phyloP scores from a whole-genome alignment of 1,140 invertebrate species.

The Vollenhovia emeryi region DNA sequence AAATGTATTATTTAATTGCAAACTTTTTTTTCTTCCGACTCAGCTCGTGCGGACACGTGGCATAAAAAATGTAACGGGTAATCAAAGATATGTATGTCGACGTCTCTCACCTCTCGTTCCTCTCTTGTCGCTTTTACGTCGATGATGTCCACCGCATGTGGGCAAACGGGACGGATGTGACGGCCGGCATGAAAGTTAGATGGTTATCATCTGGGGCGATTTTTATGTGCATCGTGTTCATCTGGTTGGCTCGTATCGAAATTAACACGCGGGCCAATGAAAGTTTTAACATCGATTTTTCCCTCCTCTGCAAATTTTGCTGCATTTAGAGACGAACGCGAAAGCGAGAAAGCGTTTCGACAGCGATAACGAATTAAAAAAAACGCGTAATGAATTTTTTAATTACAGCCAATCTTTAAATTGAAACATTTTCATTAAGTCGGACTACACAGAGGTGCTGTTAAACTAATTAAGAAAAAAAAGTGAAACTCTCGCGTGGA shows the following conservation, averaged over 20 bases:
- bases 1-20: constrained; percentile 42
- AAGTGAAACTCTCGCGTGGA: background rate
- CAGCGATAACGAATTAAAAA: constrained; percentile 26
- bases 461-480: constrained; percentile 42
- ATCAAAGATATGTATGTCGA: constrained; percentile 46
- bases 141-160: constrained; percentile 17
- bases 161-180: background rate
- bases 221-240: constrained; percentile 29
- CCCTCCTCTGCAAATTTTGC: background rate
- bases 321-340: background rate
- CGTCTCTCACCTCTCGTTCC: background rate
- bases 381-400: constrained; percentile 25
- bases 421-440: constrained; percentile 40
- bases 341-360: background rate
- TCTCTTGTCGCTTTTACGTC: constrained; percentile 19
- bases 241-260: constrained; percentile 23
- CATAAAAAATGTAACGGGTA: constrained; percentile 50
- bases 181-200: constrained; percentile 48
- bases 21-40: background rate
- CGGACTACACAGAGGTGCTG: background rate
- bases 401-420: constrained; percentile 33
- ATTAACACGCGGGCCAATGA: constrained; percentile 46
- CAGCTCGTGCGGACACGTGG: background rate
- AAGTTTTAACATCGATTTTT: constrained; percentile 27
- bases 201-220: constrained; percentile 40